Conservation (phyloP, 2,797 vertebrate genomes). For the Manis crassicaudata region DNA sequence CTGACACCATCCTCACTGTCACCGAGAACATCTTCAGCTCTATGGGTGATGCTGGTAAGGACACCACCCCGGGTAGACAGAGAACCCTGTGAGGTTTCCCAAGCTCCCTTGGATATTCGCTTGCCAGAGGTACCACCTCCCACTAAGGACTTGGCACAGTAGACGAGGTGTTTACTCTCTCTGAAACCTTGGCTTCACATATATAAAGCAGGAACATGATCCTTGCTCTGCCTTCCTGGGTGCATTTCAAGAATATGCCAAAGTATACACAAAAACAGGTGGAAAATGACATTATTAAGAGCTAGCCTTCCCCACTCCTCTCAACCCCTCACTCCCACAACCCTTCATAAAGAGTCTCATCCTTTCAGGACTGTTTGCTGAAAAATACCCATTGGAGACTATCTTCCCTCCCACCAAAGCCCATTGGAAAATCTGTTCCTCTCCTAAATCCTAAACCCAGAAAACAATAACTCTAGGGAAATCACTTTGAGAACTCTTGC, state of each 20-base stretch:
- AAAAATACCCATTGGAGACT: neutral
- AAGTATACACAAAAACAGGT: neutral
- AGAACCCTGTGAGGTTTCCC: neutral
- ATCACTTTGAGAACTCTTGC: neutral
- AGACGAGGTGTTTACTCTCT: neutral
- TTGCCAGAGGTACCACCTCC: neutral
- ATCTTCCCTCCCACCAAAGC: neutral
- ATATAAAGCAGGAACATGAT: neutral
- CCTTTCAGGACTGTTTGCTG: neutral
- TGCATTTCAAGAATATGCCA: neutral
- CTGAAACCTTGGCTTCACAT: neutral
- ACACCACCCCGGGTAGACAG: neutral
- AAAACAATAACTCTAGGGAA: neutral
- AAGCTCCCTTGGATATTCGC: neutral
- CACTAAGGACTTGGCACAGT: neutral
- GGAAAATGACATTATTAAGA: neutral
- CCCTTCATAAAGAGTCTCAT: neutral
- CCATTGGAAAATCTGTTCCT: neutral
- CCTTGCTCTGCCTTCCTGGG: neutral
- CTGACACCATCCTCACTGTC: conserved; percentile 97
- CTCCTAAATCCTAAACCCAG: neutral
- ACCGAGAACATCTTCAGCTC: conserved; percentile 99
- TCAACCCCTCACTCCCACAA: neutral
- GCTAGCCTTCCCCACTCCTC: neutral
- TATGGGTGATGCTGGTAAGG: conserved; percentile 97